Evolutionary conservation across 2,888 invertebrate species (phyloP), one percentile per base, ranked within the genome.

Genomic region (Agonum fuliginosum): DNA sequence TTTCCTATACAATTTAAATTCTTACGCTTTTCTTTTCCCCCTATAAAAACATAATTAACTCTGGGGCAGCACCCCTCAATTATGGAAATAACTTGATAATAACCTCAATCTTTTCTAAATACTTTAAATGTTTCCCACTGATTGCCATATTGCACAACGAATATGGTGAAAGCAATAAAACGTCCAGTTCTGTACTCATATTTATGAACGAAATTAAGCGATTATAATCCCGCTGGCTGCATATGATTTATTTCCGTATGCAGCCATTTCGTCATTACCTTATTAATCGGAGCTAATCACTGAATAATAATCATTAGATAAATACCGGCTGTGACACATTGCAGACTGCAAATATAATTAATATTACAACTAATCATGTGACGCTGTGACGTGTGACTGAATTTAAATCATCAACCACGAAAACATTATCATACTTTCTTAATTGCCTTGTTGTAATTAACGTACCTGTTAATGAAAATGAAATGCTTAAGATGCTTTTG

Each of bases 271-370:
- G 48, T 71, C 30, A 69, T 43, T 69, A 69, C 46, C 41, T 69
- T 43, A 46, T 69, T 69, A 46, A 69, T 43, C 67, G 30, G 8
- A 69, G 69, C 22, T 69, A 46, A 69, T 69, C 19, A 30, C 27
- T 48, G 71, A 71, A 71, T 71, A 48, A 71, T 71, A 71, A 71
- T 71, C 22, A 48, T 46, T 27, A 48, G 48, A 43, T 69, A 43
- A 43, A 69, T 69, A 69, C 43, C 24, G 19, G 14, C 8, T 46
- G 43, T 69, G 37, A 69, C 41, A 41, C 22, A 46, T 19, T 30
- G 51, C 46, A 48, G 30, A 24, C 71, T 71, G 71, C 48, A 71
- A 70, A 30, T 71, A 51, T 71, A 71, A 71, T 71, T 71, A 48
- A 71, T 48, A 71, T 30, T 20, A 71, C 30, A 46, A 10, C 20